These are phyloP conservation scores for Apaloderma vittatum DNA, from an alignment of 2,113 vertebrate genomes.

Conservation along the genomic window DNA sequence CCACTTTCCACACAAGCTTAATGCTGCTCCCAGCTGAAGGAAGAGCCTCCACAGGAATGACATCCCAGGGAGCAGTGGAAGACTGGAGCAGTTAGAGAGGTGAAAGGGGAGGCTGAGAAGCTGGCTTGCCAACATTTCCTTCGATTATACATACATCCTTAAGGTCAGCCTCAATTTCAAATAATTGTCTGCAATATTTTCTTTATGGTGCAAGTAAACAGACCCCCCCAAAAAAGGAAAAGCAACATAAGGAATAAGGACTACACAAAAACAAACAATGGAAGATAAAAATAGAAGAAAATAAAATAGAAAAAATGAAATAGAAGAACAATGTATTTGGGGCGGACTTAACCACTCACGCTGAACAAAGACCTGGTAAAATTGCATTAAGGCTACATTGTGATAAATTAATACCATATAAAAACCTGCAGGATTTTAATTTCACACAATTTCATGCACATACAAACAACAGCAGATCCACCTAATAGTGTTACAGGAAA, in stretches of 20 bases:
- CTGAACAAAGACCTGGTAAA: constrained; percentile 29
- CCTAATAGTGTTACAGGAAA: background rate
- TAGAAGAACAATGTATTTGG: background rate
- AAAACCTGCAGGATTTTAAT: constrained; percentile 50
- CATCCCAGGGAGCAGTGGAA: background rate
- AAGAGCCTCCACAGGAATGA: background rate
- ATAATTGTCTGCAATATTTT: background rate
- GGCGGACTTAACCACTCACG: background rate
- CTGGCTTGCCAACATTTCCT: background rate
- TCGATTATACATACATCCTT: background rate
- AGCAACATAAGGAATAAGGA: background rate
- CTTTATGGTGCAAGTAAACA: background rate
- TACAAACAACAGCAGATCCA: background rate
- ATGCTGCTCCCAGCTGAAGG: background rate
- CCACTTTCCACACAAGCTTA: rapidly evolving
- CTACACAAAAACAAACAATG: background rate
- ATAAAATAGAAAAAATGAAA: background rate
- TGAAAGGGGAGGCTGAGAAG: background rate
- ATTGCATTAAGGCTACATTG: constrained; percentile 26
- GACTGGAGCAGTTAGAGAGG: background rate
- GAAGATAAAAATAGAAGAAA: background rate
- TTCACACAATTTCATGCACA: constrained; percentile 41
- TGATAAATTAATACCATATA: background rate
- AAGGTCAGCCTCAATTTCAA: background rate
- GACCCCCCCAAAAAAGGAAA: background rate